Conservation (phyloP, 2,797 vertebrate species). For the Rhincodon typus region DNA sequence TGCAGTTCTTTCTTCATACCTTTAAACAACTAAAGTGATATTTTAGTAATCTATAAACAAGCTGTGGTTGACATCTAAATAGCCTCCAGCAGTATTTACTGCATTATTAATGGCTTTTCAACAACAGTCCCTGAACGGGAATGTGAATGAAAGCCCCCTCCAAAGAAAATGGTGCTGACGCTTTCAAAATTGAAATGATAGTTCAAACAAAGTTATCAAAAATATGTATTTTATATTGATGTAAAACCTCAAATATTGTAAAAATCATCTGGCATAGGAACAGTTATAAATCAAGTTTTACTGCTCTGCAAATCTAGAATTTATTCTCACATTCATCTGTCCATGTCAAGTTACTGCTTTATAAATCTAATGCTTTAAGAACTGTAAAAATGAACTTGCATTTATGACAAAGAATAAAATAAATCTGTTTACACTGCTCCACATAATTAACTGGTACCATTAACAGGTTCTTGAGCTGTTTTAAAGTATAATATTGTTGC, state of each 20-base stretch:
- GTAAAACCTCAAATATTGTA: background rate
- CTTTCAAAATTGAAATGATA: background rate
- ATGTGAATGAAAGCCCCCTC: background rate
- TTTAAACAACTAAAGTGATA: background rate
- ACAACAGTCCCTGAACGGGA: background rate
- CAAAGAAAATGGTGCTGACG: background rate
- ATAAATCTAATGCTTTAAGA: background rate
- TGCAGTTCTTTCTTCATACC: background rate
- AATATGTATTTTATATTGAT: background rate
- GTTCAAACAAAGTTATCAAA: background rate
- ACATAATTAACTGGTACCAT: background rate
- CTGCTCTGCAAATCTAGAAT: background rate
- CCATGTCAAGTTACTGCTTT: background rate
- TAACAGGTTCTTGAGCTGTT: background rate
- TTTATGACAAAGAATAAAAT: background rate
- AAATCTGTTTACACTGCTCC: background rate
- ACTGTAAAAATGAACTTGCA: background rate
- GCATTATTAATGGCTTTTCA: background rate
- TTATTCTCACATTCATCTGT: background rate
- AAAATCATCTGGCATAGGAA: background rate
- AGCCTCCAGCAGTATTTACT: background rate
- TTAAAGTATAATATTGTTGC: background rate
- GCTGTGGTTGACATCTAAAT: background rate
- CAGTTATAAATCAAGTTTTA: conserved; percentile 4
- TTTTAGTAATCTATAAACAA: background rate